These are phyloP conservation scores for Aurelia aurita complex sp. Pacific DNA, from an alignment of 30 jellyfish, hydroid and myxozoan genomes.

Conservation along the genomic window DNA sequence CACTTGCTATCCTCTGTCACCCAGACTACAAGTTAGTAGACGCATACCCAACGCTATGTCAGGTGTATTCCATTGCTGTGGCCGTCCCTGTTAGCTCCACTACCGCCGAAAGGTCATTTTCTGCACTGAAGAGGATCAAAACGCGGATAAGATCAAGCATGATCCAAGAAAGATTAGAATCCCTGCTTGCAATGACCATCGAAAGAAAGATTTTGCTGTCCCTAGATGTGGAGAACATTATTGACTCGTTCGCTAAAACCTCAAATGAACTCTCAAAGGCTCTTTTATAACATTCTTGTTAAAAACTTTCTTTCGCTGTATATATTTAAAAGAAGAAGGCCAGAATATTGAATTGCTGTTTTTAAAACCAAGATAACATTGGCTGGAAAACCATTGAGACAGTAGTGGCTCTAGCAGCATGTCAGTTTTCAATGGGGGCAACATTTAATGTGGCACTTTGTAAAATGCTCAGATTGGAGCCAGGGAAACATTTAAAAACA, in stretches of 20 bases:
- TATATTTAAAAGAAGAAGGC: not conserved
- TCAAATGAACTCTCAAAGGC: slow-evolving; percentile 46
- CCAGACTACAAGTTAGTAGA: slow-evolving; percentile 38
- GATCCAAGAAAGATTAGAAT: slow-evolving; percentile 25
- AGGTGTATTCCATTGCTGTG: slow-evolving; percentile 50
- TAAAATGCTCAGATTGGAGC: no score
- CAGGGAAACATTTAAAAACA: no score
- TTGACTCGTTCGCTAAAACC: slow-evolving; percentile 54
- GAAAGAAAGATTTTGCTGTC: slow-evolving; percentile 35
- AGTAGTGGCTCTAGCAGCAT: no score
- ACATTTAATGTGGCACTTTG: no score
- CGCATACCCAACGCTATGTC: slow-evolving; percentile 44
- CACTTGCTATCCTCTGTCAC: slow-evolving; percentile 43
- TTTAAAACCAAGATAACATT: no score
- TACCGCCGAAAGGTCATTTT: slow-evolving; percentile 59
- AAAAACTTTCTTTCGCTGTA: not conserved
- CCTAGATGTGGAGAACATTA: slow-evolving; percentile 26
- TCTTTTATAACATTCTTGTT: slow-evolving; percentile 30
- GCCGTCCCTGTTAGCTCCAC: slow-evolving; percentile 60
- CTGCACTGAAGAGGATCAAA: slow-evolving; percentile 39
- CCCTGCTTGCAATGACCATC: slow-evolving; percentile 38
- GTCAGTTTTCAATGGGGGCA: no score
- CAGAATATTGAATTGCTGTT: no score
- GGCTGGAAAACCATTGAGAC: no score
- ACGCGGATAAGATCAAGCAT: slow-evolving; percentile 40